Percentiles rank a stretch among this genome's conserved stretches.
These are phyloP conservation scores for Megalurothrips usitatus DNA, from an alignment of 2,888 invertebrate genomes.

Conservation along the genomic window DNA sequence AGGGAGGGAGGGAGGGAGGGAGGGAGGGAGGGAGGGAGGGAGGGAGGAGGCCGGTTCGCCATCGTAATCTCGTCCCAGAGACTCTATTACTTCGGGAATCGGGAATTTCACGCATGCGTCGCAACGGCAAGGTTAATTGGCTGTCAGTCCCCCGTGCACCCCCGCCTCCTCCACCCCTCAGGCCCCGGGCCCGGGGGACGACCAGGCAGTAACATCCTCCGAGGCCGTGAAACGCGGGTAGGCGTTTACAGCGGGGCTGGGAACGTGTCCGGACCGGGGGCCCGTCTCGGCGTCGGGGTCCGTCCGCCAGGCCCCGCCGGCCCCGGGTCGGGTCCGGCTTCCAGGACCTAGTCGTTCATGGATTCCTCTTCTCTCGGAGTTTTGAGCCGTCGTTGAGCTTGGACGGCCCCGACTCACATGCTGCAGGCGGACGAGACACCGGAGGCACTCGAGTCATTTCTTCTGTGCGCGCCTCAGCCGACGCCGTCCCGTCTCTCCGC, in stretches of 20 bases:
- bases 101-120: constrained; percentile 24
- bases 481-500: neutral
- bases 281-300: neutral
- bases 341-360: no score
- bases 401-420: no score
- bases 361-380: no score
- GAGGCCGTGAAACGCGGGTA: no score
- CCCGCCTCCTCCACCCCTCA: neutral
- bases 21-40: neutral
- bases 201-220: no score
- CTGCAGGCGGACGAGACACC: no score
- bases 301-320: neutral
- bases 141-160: constrained; percentile 1
- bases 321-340: neutral
- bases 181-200: no score
- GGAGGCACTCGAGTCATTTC: no score
- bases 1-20: neutral
- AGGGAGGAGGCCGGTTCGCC: neutral
- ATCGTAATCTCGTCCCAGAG: neutral
- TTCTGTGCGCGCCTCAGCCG: neutral
- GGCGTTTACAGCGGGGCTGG: no score
- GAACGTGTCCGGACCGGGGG: no score
- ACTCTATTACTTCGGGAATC: constrained; percentile 15
- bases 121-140: constrained; percentile 8
- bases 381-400: no score